Base-by-base conservation (phyloP, 2,888 invertebrate genomes). In the Chrysolina oricalcia region DNA sequence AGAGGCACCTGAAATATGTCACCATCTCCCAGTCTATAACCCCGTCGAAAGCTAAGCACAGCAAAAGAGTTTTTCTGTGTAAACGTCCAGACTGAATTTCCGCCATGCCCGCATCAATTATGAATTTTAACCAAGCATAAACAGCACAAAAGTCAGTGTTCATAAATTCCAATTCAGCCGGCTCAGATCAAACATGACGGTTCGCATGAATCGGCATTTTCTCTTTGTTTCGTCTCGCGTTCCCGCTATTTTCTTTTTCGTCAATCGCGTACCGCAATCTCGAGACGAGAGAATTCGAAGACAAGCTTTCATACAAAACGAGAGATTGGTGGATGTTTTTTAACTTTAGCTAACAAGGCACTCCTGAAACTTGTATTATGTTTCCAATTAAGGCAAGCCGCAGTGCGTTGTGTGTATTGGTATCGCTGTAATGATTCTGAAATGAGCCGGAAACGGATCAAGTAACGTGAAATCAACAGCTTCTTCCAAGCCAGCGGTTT, bases 81-180 rank as follows among this genome's bases (percentile, higher is more conserved):
- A 27, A 27, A 27, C 2, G 5, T 2, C 27, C 5, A 2, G 27
- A 27, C 2, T 27, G 27, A 43, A 43, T 43, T 8, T 43, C 43
- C 4, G 27, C 67, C 41, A n/a, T n/a, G n/a, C n/a, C n/a, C n/a
- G n/a, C n/a, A 46, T 27, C 46, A 67, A 67, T 48, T 67, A 48
- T 15, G 50, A 67, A 67, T 50, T 46, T 46, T n/a, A 8, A n/a
- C 4, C n/a, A 46, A 2, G 15, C 43, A 1, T 15, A 46, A 2
- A n/a, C 5, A 19, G 56, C 21, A 56, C 21, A 68, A 68, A 27
- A 19, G 13, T 19, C 40, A 35, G 59, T n/a, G 17, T 43, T 46
- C 40, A 70, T 70, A 70, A 70, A 70, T 70, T 70, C 46, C 21
- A 62, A 70, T 70, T 62, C 43, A 41, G 17, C 35, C 70, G 46